Evolutionary conservation across 2,113 vertebrate species (phyloP), one percentile per base, ranked within the genome.

Genomic region (Sinocyclocheilus grahami): DNA sequence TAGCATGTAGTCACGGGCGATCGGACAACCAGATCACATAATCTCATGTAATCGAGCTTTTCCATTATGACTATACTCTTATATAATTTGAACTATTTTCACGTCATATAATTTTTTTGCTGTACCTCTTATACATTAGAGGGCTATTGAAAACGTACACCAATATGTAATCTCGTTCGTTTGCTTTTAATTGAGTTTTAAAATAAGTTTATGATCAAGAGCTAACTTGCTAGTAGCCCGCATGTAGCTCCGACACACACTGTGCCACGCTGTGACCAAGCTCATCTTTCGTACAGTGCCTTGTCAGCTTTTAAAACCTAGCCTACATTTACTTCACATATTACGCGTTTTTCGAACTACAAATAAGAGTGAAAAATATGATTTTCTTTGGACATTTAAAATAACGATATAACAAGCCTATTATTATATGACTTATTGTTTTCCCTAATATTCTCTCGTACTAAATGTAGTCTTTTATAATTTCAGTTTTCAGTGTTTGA

Each of bases 391-490:
- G 1, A 78, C 5, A 14, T 39, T 5, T 58, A 39, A 27, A 37
- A 22, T 33, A n/a, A 60, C 53, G 6, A 33, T n/a, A 39, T 42
- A 37, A 76, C 9, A 77, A 55, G 14, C 24, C 53, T 72, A 33
- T 33, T n/a, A 72, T 39, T 42, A 42, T 42, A 0, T 11, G 3
- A 37, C 37, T 60, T 3, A 22, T 33, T 11, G 7, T 42, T 42
- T 9, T 9, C 58, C 2, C 0, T 62, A 37, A 10, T 24, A 79
- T 39, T 22, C 55, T n/a, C 11, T n/a, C 11, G 14, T 46, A 1
- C 33, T 37, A 30, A 79, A 63, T 91, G 91, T 90, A 18, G 58
- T 24, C 42, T 65, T 69, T 22, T 48, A 12, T 39, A 42, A n/a
- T 80, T 80, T 39, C 7, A 72, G 33, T 71, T 65, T 39, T 85